Base-by-base conservation (phyloP, 2,888 invertebrate species). In the Phytoseiulus persimilis region DNA sequence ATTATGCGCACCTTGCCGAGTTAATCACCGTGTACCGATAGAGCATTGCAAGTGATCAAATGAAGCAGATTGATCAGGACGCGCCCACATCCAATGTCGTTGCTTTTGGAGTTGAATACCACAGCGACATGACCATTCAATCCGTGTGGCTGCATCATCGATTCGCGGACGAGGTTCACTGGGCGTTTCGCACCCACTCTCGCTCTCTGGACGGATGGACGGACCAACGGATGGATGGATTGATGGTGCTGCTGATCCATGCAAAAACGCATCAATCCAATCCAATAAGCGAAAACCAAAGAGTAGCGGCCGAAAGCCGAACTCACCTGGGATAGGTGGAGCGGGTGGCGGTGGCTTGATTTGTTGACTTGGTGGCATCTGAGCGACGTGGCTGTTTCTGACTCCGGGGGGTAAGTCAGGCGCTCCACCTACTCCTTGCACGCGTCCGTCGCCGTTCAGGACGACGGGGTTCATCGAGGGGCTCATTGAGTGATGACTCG, bases 261-360 rank as follows among this genome's bases (percentile, higher is more conserved):
- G 2, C 65, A 2, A 28, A 65, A 18, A 28, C 65, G 14, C 14
- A 23, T 65, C 65, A 28, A 65, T 28, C 65, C 23, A 28, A 65
- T 65, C 65, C 65, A 3, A 65, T 65, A 28, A 1, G 65, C 65
- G 65, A 2, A 65, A 65, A 65, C 18, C 23, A 14, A 65, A 28
- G 65, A 65, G 28, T 23, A 65, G 2, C 18, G 65, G 28, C 5
- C 1, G 65, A 65, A 3, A 14, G 5, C 32, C 31, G 6, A 31
- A 32, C 32, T 87, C 45, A 87, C 87, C 87, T 87, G 87, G 33
- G n/a, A 32, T 32, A 32, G 87, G 87, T 87, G 87, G 87, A 87
- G 87, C 87, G 87, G 87, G 87, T 87, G 87, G 87, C 87, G 87
- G 87, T 33, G 87, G 87, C 87, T 87, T 87, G 87, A 87, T 87